Conservation (phyloP, 2,113 vertebrate genomes). For the Otis tarda region DNA sequence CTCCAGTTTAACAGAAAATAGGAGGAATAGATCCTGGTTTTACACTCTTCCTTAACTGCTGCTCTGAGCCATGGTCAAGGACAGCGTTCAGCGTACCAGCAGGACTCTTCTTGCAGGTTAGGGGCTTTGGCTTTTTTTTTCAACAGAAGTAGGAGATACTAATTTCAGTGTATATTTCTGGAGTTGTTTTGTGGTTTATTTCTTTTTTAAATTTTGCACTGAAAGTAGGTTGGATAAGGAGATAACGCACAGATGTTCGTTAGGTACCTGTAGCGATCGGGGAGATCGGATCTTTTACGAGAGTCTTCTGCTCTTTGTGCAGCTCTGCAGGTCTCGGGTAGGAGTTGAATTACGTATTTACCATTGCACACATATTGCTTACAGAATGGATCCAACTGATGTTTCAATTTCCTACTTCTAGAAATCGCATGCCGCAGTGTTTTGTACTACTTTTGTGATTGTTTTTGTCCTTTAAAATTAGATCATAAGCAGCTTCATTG, state of each 20-base stretch:
- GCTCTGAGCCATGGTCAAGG: neutral
- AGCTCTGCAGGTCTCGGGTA: neutral
- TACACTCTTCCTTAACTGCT: neutral
- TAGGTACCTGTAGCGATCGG: neutral
- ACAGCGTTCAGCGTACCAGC: neutral
- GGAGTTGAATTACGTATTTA: neutral
- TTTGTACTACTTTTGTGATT: neutral
- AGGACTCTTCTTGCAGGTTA: neutral
- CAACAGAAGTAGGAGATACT: neutral
- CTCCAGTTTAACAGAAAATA: neutral
- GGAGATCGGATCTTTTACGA: neutral
- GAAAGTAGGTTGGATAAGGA: neutral
- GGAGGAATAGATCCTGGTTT: neutral
- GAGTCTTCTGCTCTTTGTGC: neutral
- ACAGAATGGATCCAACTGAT: neutral
- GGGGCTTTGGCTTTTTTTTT: neutral
- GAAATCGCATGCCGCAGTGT: fast-evolving
- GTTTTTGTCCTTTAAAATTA: neutral
- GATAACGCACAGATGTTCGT: neutral
- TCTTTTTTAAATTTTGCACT: neutral
- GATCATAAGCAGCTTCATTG: neutral
- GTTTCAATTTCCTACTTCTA: neutral
- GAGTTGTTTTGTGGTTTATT: too few species aligned
- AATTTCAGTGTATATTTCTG: neutral
- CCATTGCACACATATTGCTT: fast-evolving